Conservation (phyloP, 2,113 vertebrate genomes). For the Accipiter virgatus region DNA sequence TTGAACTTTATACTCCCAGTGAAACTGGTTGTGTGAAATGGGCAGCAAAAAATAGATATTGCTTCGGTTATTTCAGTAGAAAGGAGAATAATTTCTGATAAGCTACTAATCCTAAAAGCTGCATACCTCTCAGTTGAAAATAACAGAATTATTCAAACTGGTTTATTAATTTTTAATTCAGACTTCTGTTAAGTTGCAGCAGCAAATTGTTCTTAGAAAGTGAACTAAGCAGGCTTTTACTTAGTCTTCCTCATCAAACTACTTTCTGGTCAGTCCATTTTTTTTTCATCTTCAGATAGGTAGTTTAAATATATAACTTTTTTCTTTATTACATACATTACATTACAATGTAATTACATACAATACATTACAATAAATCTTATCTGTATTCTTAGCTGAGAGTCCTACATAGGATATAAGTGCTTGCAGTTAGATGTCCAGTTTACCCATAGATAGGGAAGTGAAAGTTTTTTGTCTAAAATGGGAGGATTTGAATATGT, state of each 20-base stretch:
- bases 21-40: background rate
- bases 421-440: background rate
- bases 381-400: background rate
- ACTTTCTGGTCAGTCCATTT: background rate
- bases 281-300: background rate
- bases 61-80: background rate
- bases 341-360: too few species aligned
- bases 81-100: background rate
- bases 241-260: background rate
- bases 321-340: background rate
- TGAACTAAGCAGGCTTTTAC: background rate
- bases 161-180: background rate
- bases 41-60: background rate
- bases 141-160: background rate
- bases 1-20: background rate
- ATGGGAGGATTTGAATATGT: background rate
- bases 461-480: background rate
- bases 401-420: background rate
- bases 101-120: background rate
- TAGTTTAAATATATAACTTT: background rate
- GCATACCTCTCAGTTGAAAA: background rate
- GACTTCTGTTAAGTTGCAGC: background rate
- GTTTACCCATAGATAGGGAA: background rate
- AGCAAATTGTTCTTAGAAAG: background rate
- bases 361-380: background rate